A percentile compares a stretch with the other conserved stretches of the same genome.
These are phyloP conservation scores for Callithrix jacchus DNA, from an alignment of 2,113 vertebrate genomes.

Conservation along the genomic window DNA sequence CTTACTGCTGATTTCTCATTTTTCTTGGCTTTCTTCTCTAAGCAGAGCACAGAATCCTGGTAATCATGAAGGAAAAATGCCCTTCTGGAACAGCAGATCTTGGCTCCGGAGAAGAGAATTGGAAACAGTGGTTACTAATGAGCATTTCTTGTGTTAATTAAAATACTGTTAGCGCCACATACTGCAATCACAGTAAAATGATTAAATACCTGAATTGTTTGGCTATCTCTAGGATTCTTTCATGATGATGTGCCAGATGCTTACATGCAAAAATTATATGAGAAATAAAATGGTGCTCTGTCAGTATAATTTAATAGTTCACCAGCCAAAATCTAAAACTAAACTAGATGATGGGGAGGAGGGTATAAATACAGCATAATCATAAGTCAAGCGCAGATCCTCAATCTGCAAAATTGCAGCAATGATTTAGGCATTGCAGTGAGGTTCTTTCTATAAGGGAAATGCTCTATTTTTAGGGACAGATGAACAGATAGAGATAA, in stretches of 20 bases:
- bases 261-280: constrained; percentile 16
- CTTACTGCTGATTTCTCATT: constrained; percentile 28
- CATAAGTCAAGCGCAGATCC: neutral
- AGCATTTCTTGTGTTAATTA: constrained; percentile 42
- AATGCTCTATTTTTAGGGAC: neutral
- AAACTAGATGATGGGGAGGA: neutral
- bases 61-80: neutral
- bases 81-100: neutral
- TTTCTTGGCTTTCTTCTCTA: neutral
- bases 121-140: constrained; percentile 27
- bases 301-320: constrained; percentile 27
- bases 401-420: neutral
- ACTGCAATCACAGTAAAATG: constrained; percentile 20
- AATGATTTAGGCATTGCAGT: neutral
- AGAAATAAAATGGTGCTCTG: constrained; percentile 1
- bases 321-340: neutral
- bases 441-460: constrained; percentile 33
- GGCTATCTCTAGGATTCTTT: neutral
- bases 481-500: neutral
- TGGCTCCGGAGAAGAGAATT: constrained; percentile 20
- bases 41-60: neutral
- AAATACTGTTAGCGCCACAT: neutral
- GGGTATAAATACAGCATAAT: neutral
- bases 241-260: neutral
- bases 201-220: neutral